A percentile compares a stretch with the other conserved stretches of the same genome.
Evolutionary conservation across 2,113 vertebrate genomes (phyloP).

Genomic region (Myotis brandtii): DNA sequence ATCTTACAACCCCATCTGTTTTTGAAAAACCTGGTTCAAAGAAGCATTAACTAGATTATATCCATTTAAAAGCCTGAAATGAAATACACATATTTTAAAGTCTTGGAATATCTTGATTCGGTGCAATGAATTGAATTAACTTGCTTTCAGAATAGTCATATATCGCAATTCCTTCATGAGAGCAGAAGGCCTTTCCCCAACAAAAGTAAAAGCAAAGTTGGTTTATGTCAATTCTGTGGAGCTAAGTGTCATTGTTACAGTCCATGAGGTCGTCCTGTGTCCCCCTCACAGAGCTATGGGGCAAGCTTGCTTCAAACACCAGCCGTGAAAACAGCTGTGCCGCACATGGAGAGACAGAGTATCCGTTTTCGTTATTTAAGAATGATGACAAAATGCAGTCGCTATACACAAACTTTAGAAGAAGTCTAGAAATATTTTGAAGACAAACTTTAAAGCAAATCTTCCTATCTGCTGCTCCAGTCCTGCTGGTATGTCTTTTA

Average conservation of each 20-base stretch:
- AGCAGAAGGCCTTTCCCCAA: not conserved
- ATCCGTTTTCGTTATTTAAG: constrained; percentile 52
- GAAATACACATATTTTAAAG: not conserved
- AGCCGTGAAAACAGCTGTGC: not conserved
- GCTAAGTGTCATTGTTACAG: not conserved
- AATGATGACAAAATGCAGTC: constrained; percentile 44
- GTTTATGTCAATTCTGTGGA: not conserved
- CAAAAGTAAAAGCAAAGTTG: not conserved
- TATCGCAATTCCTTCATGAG: not conserved
- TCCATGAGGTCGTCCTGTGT: not conserved
- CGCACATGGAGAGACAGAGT: not conserved
- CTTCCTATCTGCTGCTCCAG: not conserved
- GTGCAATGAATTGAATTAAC: not conserved
- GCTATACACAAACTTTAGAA: constrained; percentile 23
- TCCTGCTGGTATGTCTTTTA: constrained; percentile 10
- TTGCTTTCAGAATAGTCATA: not conserved
- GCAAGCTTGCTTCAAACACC: not conserved
- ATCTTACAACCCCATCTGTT: not conserved
- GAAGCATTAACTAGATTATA: not conserved
- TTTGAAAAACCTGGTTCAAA: constrained; percentile 20
- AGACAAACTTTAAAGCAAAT: constrained; percentile 46
- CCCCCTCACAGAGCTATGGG: not conserved
- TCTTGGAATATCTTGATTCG: constrained; percentile 31
- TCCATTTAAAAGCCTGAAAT: constrained; percentile 20
- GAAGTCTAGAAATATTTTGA: constrained; percentile 61